A percentile compares a stretch with the other conserved stretches of the same genome.
phyloP scores from a whole-genome alignment of 2,797 vertebrate genomes.

The Kryptopterus vitreolus region DNA sequence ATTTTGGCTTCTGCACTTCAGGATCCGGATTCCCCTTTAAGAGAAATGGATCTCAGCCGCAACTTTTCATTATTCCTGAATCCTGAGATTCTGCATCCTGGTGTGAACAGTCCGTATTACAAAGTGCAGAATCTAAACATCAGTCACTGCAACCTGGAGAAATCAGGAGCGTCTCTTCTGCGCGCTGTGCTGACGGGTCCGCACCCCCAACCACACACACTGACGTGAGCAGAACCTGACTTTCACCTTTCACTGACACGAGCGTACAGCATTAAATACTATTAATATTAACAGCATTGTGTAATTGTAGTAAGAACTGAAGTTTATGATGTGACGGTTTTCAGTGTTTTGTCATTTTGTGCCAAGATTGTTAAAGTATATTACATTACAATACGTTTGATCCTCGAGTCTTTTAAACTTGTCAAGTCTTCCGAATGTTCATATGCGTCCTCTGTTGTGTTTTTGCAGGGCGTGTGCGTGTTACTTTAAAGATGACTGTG shows the following conservation, averaged over 20 bases:
- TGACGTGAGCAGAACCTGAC: slow-evolving; percentile 17
- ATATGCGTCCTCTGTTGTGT: neutral
- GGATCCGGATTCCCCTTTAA: neutral
- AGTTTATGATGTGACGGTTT: too few relatives aligned
- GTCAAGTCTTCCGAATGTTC: neutral
- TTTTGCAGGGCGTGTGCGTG: slow-evolving; percentile 11
- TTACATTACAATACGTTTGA: too few relatives aligned
- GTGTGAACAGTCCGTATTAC: slow-evolving; percentile 20
- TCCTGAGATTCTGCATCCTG: neutral
- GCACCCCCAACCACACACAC: slow-evolving; percentile 9
- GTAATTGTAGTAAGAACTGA: too few relatives aligned
- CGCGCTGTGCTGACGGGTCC: slow-evolving; percentile 11
- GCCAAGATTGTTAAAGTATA: too few relatives aligned
- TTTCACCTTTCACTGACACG: too few relatives aligned
- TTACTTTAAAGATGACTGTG: slow-evolving; percentile 4
- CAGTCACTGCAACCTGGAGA: slow-evolving; percentile 16
- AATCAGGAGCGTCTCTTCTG: neutral
- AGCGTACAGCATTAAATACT: too few relatives aligned
- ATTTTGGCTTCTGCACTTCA: neutral
- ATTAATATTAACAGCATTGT: too few relatives aligned
- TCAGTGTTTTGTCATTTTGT: too few relatives aligned
- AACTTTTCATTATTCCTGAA: neutral
- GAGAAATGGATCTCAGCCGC: slow-evolving; percentile 21
- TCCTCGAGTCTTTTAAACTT: too few relatives aligned
- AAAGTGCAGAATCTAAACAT: slow-evolving; percentile 26